These are phyloP conservation scores for Arenaria interpres DNA, from an alignment of 2,113 vertebrate species.

Conservation along the genomic window DNA sequence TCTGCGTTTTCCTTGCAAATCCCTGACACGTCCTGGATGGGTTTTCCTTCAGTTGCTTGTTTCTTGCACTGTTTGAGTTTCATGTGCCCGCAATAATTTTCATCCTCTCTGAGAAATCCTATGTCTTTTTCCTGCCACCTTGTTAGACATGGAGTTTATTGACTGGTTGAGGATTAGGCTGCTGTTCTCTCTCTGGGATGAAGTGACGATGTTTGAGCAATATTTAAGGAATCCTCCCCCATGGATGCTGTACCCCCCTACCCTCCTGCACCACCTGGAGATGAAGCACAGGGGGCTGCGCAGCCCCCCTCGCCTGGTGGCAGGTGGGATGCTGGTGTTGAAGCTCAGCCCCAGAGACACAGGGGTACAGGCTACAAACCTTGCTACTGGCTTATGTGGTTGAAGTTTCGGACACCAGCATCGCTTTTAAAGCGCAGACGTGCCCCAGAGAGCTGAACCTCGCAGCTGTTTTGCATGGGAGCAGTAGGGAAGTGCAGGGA, in stretches of 20 bases:
- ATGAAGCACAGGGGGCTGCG: neutral
- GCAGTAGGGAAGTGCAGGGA: neutral
- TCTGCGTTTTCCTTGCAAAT: neutral
- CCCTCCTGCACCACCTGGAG: neutral
- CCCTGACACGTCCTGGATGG: neutral
- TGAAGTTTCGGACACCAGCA: neutral
- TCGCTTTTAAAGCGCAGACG: fast-evolving
- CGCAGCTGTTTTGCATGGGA: neutral
- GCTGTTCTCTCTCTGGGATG: neutral
- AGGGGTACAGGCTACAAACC: neutral
- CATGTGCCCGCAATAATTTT: neutral
- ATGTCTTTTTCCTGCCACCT: neutral
- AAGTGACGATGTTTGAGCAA: neutral
- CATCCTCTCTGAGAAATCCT: neutral
- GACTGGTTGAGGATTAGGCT: neutral
- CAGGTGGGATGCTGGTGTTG: neutral
- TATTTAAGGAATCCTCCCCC: neutral
- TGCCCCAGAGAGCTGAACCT: fast-evolving
- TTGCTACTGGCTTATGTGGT: neutral
- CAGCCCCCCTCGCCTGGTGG: neutral
- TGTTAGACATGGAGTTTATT: neutral
- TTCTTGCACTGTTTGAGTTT: neutral
- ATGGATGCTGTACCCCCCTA: neutral
- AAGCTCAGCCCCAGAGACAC: neutral
- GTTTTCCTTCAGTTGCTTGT: neutral